Evolutionary conservation across 2,113 vertebrate genomes (phyloP).

Genomic region (Platycercus adscitus): DNA sequence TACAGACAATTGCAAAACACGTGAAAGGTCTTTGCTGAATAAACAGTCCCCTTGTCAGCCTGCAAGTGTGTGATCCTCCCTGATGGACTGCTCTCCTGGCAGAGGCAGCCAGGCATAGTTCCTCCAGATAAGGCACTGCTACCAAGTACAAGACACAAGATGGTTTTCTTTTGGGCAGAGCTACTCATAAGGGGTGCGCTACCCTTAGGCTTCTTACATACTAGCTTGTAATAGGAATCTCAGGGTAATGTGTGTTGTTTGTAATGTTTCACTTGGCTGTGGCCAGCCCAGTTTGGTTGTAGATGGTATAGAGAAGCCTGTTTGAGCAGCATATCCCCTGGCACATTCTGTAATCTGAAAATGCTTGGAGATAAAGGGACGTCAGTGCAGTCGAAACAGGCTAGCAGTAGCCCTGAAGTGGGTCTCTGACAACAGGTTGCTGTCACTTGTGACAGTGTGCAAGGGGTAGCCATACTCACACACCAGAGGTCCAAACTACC

Average conservation of each 20-base stretch:
- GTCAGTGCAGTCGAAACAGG: not conserved
- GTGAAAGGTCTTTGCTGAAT: slow-evolving; percentile 40
- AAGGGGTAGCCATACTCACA: not conserved
- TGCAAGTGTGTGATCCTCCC: not conserved
- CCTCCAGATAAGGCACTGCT: not conserved
- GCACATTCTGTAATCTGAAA: not conserved
- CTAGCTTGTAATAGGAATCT: not conserved
- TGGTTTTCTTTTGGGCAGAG: not conserved
- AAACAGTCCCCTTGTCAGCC: not conserved
- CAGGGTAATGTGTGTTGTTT: not conserved
- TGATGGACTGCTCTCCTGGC: not conserved
- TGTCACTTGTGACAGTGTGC: not conserved
- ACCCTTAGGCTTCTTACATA: not conserved
- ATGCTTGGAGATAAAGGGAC: not conserved
- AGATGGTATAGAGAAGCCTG: not conserved
- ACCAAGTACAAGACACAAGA: not conserved
- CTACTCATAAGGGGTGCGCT: fast-evolving
- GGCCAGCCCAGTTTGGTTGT: not conserved
- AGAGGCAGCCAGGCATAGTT: not conserved
- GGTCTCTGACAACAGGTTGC: not conserved
- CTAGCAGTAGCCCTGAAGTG: not conserved
- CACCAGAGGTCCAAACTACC: not conserved
- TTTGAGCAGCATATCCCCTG: not conserved
- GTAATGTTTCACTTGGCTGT: fast-evolving
- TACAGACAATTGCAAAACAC: slow-evolving; percentile 40